phyloP scores from a whole-genome alignment of 2,797 vertebrate genomes.

The Enteromius trimaculatus region DNA sequence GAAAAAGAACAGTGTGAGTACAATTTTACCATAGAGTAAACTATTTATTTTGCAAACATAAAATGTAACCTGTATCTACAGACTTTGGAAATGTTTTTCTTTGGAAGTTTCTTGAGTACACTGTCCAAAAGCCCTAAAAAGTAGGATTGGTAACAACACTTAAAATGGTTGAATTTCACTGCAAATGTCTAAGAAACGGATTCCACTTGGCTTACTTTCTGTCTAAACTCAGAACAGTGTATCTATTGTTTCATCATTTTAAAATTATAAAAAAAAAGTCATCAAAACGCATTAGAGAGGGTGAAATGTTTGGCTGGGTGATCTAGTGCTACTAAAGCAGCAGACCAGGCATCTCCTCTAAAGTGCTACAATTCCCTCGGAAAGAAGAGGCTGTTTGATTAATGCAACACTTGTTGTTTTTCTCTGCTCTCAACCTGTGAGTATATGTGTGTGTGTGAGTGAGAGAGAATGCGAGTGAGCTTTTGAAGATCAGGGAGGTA shows the following conservation, averaged over 20 bases:
- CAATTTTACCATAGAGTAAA: neutral
- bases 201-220: neutral
- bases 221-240: neutral
- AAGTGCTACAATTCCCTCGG: constrained; percentile 56
- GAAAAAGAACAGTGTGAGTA: neutral
- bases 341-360: constrained; percentile 40
- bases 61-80: neutral
- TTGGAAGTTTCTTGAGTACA: neutral
- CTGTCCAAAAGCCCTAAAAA: no score
- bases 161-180: neutral
- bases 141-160: no score
- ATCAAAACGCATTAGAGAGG: constrained; percentile 60
- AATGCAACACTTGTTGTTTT: constrained; percentile 70
- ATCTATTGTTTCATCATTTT: constrained; percentile 21
- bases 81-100: neutral
- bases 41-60: neutral
- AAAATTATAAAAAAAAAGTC: constrained; percentile 52
- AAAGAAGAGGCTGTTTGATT: constrained; percentile 70
- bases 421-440: constrained; percentile 57
- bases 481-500: constrained; percentile 65
- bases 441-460: constrained; percentile 22
- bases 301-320: constrained; percentile 62
- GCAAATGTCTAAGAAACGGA: neutral
- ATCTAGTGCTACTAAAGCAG: constrained; percentile 63
- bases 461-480: constrained; percentile 30